Conservation (phyloP, 2,113 vertebrate species). For the Hemicordylus capensis region DNA sequence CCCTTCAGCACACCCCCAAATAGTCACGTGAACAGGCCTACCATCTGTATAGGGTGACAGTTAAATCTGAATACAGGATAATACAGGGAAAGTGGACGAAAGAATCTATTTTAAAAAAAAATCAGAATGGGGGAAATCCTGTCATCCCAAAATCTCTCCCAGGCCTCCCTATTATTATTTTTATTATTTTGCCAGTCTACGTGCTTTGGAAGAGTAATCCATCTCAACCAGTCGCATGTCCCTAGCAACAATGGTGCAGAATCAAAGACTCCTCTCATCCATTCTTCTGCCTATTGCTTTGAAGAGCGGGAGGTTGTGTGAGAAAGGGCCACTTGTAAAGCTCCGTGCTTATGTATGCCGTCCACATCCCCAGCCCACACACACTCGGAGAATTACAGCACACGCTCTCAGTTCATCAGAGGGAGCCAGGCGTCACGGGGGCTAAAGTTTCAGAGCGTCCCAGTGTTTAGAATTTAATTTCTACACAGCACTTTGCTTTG, state of each 20-base stretch:
- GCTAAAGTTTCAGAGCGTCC: conserved; percentile 24
- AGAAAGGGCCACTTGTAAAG: conserved; percentile 12
- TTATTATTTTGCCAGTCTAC: not conserved
- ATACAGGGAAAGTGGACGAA: too few species aligned
- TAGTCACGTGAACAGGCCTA: too few species aligned
- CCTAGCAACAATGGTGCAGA: not conserved
- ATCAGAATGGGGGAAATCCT: not conserved
- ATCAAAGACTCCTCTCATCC: too few species aligned
- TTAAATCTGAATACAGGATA: too few species aligned
- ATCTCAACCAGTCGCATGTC: not conserved
- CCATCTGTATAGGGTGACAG: too few species aligned
- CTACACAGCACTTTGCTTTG: conserved; percentile 13
- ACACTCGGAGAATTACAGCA: not conserved
- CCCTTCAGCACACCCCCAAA: too few species aligned
- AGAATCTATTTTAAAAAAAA: too few species aligned
- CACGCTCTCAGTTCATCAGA: not conserved
- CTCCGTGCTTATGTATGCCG: not conserved
- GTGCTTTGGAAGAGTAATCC: not conserved
- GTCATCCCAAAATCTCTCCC: not conserved
- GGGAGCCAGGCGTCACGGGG: not conserved
- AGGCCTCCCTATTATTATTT: not conserved
- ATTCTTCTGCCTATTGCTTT: conserved; percentile 35
- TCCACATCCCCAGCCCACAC: accelerated
- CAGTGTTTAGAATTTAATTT: conserved; percentile 23
- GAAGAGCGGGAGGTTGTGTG: not conserved